Evolutionary conservation across 2,888 invertebrate genomes (phyloP).

Genomic region (Parelbella ahira): DNA sequence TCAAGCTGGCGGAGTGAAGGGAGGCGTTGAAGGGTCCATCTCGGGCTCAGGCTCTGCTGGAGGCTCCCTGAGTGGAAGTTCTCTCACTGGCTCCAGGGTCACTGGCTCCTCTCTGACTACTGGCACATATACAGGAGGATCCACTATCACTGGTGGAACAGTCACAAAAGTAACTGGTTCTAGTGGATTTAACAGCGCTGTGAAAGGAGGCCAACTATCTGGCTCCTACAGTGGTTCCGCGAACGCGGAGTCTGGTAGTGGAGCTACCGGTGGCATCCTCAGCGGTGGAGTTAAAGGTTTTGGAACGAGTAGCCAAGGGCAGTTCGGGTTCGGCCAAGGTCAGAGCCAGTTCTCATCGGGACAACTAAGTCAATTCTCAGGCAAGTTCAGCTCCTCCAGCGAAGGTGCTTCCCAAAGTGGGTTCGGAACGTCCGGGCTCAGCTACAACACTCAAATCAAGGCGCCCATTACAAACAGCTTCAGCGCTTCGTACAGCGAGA

Average conservation of each 20-base stretch:
- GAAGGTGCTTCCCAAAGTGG: too few relatives aligned
- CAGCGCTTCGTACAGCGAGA: slow-evolving; percentile 57
- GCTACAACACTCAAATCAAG: slow-evolving; percentile 46
- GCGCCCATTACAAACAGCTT: slow-evolving; percentile 57
- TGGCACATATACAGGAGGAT: not conserved
- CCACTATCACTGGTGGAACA: too few relatives aligned
- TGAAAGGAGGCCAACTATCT: slow-evolving; percentile 1
- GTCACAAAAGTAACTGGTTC: not conserved
- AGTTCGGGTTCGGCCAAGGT: slow-evolving; percentile 27
- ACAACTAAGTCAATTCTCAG: slow-evolving; percentile 28
- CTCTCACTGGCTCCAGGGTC: too few relatives aligned
- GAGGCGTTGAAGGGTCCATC: slow-evolving; percentile 31
- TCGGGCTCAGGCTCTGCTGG: too few relatives aligned
- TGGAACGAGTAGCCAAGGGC: too few relatives aligned
- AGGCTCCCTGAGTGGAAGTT: too few relatives aligned
- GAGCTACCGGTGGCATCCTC: not conserved
- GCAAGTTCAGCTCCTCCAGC: slow-evolving; percentile 38
- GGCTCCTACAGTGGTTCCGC: not conserved
- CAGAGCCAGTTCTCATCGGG: slow-evolving; percentile 24
- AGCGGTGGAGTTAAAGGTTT: slow-evolving; percentile 21
- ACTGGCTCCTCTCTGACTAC: too few relatives aligned
- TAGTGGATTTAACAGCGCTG: not conserved
- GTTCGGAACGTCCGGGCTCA: slow-evolving; percentile 33
- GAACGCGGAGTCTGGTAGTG: too few relatives aligned
- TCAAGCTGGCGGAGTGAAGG: slow-evolving; percentile 26